These are phyloP conservation scores for Automeris io DNA, from an alignment of 2,888 invertebrate genomes.

Conservation along the genomic window DNA sequence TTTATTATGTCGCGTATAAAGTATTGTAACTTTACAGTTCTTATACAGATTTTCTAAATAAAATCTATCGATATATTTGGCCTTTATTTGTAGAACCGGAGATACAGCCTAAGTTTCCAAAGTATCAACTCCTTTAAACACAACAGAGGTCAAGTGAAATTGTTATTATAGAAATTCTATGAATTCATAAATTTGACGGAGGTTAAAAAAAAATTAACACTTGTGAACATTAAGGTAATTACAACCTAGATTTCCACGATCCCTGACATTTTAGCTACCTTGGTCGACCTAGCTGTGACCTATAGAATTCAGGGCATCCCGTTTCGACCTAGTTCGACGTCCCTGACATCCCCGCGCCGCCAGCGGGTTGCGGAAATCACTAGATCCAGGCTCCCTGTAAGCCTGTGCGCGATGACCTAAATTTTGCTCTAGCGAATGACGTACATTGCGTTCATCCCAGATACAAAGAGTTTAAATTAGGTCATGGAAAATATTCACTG, in stretches of 20 bases:
- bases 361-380: constrained; percentile 10
- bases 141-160: too few species aligned
- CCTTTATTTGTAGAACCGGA: too few species aligned
- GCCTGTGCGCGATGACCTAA: constrained; percentile 1
- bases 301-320: constrained; percentile 14
- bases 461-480: background rate
- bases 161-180: too few species aligned
- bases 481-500: background rate
- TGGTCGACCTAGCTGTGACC: background rate
- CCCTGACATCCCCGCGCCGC: constrained; percentile 14
- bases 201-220: too few species aligned
- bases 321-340: constrained; percentile 16
- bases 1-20: too few species aligned
- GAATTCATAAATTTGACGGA: too few species aligned
- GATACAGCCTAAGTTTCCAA: too few species aligned
- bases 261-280: background rate
- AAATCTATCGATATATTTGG: too few species aligned
- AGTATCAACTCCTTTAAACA: too few species aligned
- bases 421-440: background rate
- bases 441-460: background rate
- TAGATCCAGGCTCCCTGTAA: constrained; percentile 6
- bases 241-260: background rate
- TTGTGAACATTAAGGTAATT: too few species aligned
- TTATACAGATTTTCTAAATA: too few species aligned
- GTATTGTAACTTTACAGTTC: too few species aligned